Evolutionary conservation across 2,888 invertebrate genomes (phyloP).

Genomic region (Melinaea menophilus): DNA sequence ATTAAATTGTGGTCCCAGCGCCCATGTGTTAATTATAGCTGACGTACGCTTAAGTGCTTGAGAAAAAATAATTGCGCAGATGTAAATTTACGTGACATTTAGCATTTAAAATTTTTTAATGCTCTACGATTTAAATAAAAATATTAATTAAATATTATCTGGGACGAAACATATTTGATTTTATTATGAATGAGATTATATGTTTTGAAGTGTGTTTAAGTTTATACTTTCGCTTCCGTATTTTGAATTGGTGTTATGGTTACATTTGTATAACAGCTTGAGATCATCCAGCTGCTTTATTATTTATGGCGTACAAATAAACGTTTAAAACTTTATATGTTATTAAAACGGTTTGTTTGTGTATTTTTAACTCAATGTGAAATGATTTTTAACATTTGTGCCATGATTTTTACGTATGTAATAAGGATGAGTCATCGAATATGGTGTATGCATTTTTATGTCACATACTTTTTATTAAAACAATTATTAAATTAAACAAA

Average conservation of each 20-base stretch:
- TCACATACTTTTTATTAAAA: too few relatives aligned
- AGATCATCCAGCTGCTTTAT: slow-evolving; percentile 47
- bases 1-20: slow-evolving; percentile 63
- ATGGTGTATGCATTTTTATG: too few relatives aligned
- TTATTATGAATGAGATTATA: slow-evolving; percentile 9
- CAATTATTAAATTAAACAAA: too few relatives aligned
- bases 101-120: slow-evolving; percentile 7
- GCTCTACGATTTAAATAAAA: background rate
- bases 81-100: slow-evolving; percentile 22
- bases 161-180: background rate
- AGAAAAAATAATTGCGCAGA: slow-evolving; percentile 43
- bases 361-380: background rate
- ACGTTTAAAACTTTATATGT: slow-evolving; percentile 19
- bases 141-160: background rate
- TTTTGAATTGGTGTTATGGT: slow-evolving; percentile 48
- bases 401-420: too few relatives aligned
- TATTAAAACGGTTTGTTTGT: slow-evolving; percentile 38
- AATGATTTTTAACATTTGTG: too few relatives aligned
- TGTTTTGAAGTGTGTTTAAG: slow-evolving; percentile 15
- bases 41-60: slow-evolving; percentile 51
- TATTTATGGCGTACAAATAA: slow-evolving; percentile 36
- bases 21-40: slow-evolving; percentile 62
- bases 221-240: slow-evolving; percentile 40
- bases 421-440: too few relatives aligned
- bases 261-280: slow-evolving; percentile 49